These are phyloP conservation scores for Dyspetes luteomarginatus DNA, from an alignment of 2,888 invertebrate species.

Conservation along the genomic window DNA sequence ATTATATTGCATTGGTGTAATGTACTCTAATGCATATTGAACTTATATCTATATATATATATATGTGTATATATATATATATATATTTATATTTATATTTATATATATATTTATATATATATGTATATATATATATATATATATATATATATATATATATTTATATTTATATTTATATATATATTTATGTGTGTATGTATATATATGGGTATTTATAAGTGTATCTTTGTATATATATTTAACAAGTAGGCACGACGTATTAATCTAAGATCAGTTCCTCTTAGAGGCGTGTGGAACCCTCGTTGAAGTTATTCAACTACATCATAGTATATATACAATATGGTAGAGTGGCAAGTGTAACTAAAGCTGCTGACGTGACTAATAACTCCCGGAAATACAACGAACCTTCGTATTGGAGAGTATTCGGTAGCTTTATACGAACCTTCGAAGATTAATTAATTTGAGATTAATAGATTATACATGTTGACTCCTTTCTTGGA, in stretches of 20 bases:
- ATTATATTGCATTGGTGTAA: background rate
- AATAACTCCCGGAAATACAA: constrained; percentile 26
- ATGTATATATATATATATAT: background rate
- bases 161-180: constrained; percentile 9
- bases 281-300: constrained; percentile 37
- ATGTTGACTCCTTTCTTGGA: background rate
- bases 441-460: constrained; percentile 38
- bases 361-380: constrained; percentile 15
- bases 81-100: constrained; percentile 22
- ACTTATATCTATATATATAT: constrained; percentile 3
- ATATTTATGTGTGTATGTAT: constrained; percentile 9
- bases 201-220: background rate
- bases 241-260: constrained; percentile 72
- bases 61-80: constrained; percentile 3
- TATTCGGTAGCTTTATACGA: constrained; percentile 5
- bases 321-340: background rate
- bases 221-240: constrained; percentile 59
- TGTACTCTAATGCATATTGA: background rate
- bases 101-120: background rate
- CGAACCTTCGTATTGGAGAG: constrained; percentile 19
- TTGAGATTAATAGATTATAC: background rate
- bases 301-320: background rate
- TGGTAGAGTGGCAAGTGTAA: constrained; percentile 3
- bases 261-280: constrained; percentile 70
- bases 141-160: constrained; percentile 64